Evolutionary conservation across 1,140 invertebrate genomes (phyloP).

Genomic region (Calephelis nemesis): DNA sequence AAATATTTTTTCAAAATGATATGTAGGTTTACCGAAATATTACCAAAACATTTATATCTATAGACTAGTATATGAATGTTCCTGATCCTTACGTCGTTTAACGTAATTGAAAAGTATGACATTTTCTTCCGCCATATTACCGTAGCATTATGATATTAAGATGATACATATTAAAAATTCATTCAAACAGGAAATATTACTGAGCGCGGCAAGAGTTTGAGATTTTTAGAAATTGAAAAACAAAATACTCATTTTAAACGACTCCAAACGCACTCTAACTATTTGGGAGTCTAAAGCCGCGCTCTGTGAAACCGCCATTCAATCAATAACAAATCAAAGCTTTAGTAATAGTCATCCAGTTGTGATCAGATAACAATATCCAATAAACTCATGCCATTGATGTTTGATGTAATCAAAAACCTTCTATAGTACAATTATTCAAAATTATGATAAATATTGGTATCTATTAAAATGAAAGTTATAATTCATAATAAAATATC

Average conservation of each 20-base stretch:
- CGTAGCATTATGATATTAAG: slow-evolving; percentile 20
- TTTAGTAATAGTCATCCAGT: slow-evolving; percentile 54
- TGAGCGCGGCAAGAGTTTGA: slow-evolving; percentile 12
- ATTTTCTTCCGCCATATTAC: slow-evolving; percentile 17
- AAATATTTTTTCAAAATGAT: slow-evolving; percentile 48
- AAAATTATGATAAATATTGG: slow-evolving; percentile 39
- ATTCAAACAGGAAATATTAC: slow-evolving; percentile 18
- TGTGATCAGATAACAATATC: slow-evolving; percentile 35
- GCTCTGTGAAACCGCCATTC: slow-evolving; percentile 50
- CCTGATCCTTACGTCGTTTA: slow-evolving; percentile 8
- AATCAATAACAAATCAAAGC: slow-evolving; percentile 76
- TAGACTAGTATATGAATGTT: slow-evolving; percentile 34
- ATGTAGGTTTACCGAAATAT: slow-evolving; percentile 51
- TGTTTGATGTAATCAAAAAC: slow-evolving; percentile 4
- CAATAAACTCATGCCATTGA: slow-evolving; percentile 5
- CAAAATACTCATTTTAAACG: neutral
- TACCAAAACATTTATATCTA: slow-evolving; percentile 53
- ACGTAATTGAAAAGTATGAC: slow-evolving; percentile 10
- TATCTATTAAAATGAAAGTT: slow-evolving; percentile 54
- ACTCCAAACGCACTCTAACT: neutral
- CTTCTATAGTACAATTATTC: slow-evolving; percentile 23
- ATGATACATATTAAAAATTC: slow-evolving; percentile 17
- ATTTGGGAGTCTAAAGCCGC: slow-evolving; percentile 20
- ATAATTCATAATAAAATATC: slow-evolving; percentile 69
- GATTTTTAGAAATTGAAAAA: slow-evolving; percentile 8